These are phyloP conservation scores for Clarias batrachus DNA, from an alignment of 2,113 vertebrate genomes.

Conservation along the genomic window DNA sequence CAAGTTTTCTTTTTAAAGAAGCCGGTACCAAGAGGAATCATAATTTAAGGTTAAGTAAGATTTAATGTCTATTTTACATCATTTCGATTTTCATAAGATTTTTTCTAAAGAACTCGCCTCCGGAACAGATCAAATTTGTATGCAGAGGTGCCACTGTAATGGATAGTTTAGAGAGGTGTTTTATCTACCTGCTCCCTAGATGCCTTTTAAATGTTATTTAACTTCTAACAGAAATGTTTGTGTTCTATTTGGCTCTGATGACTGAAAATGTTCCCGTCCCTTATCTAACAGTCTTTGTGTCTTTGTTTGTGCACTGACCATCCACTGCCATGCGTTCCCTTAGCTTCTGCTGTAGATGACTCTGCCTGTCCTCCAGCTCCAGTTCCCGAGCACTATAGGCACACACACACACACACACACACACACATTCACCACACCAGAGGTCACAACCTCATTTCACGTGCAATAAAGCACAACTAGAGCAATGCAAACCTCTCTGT, in stretches of 20 bases:
- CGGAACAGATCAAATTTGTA: no score
- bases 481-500: not conserved
- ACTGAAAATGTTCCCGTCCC: not conserved
- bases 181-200: not conserved
- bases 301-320: slow-evolving; percentile 67
- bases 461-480: not conserved
- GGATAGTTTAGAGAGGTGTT: not conserved
- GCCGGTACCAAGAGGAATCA: no score
- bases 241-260: not conserved
- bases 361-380: slow-evolving; percentile 94
- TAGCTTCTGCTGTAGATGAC: slow-evolving; percentile 91
- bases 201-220: not conserved
- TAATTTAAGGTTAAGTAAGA: no score
- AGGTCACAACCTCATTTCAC: not conserved
- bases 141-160: no score
- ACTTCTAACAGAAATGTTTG: not conserved
- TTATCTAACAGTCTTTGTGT: not conserved
- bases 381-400: slow-evolving; percentile 82
- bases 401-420: slow-evolving; percentile 38
- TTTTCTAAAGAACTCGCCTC: no score
- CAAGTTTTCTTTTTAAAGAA: no score
- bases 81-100: no score
- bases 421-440: not conserved
- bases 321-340: slow-evolving; percentile 93
- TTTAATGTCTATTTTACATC: no score